Evolutionary conservation across 1,140 invertebrate species (phyloP).

Genomic region (Drosophila truncata): DNA sequence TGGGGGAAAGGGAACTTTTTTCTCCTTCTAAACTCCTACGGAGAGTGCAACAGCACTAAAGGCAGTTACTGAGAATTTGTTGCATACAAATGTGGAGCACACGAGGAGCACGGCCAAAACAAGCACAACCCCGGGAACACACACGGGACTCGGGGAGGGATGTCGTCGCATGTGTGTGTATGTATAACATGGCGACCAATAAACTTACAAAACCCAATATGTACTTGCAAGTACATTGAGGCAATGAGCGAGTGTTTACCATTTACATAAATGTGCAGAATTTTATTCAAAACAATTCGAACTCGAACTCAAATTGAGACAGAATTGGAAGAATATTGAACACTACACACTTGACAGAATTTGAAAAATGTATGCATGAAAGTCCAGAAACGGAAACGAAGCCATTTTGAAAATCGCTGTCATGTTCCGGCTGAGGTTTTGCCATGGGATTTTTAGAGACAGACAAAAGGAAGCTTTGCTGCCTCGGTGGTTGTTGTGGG

Average conservation of each 20-base stretch:
- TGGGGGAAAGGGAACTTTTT: not conserved
- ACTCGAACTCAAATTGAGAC: not conserved
- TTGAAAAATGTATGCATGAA: conserved; percentile 30
- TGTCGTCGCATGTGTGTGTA: conserved; percentile 53
- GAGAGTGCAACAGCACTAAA: conserved; percentile 29
- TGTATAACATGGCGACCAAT: conserved; percentile 75
- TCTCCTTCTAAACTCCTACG: not conserved
- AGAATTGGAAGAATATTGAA: conserved; percentile 3
- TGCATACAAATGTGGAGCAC: conserved; percentile 77
- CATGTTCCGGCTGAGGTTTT: conserved; percentile 67
- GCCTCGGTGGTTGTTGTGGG: conserved; percentile 75
- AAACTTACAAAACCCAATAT: conserved; percentile 56
- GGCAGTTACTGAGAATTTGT: conserved; percentile 52
- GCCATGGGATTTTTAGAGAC: conserved; percentile 40
- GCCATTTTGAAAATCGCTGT: conserved; percentile 71
- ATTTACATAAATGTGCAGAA: not conserved
- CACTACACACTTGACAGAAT: too few relatives aligned
- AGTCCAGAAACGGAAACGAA: conserved; percentile 53
- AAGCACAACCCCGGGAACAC: conserved; percentile 13
- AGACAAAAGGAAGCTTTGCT: conserved; percentile 76
- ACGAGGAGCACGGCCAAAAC: conserved; percentile 16
- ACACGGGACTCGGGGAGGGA: conserved; percentile 5
- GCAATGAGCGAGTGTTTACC: conserved; percentile 4
- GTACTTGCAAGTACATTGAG: conserved; percentile 2
- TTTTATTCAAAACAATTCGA: conserved; percentile 14